Evolutionary conservation across 2,113 vertebrate genomes (phyloP), one percentile per base, ranked within the genome.

Genomic region (Bufo gargarizans): DNA sequence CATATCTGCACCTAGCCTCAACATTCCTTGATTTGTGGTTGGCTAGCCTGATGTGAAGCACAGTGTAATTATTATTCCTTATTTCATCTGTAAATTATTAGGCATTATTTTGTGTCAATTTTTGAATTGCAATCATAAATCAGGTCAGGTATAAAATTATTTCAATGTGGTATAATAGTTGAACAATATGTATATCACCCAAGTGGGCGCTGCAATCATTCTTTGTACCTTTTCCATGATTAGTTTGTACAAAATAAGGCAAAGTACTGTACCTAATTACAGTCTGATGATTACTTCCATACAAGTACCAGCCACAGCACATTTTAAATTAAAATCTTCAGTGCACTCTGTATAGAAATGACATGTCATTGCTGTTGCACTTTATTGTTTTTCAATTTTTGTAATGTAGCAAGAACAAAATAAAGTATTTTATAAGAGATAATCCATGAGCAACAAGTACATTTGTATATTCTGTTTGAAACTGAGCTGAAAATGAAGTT

Each of bases 201-300:
- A 45, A 59, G 11, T 76, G 12, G 19, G 56, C 7, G 1, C 71
- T 5, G 71, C 58, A 85, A 85, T 85, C 55, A 76, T 59, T 58
- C 50, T 77, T 74, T 85, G 69, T 58, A 84, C 69, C 72, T 76
- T 85, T 47, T 17, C 16, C 72, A 55, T 85, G 84, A 85, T 85
- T 85, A 61, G 71, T 76, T 85, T 85, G 69, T 59, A 76, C 33
- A 76, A 77, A 85, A 59, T 85, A 85, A 59, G 22, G 71, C 22
- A 77, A 53, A 76, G 69, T 47, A 77, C 84, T 56, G 63, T 84
- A 84, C 61, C 72, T 84, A 84, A 85, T 85, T 85, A 76, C 20
- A 76, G 16, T 56, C 55, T 47, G 33, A 47, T 85, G 71, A 85
- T 85, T 85, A 77, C 53, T 61, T 76, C 12, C 84, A 77, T 85